Conservation (phyloP, 1,140 invertebrate species). For the Caerostris darwini region DNA sequence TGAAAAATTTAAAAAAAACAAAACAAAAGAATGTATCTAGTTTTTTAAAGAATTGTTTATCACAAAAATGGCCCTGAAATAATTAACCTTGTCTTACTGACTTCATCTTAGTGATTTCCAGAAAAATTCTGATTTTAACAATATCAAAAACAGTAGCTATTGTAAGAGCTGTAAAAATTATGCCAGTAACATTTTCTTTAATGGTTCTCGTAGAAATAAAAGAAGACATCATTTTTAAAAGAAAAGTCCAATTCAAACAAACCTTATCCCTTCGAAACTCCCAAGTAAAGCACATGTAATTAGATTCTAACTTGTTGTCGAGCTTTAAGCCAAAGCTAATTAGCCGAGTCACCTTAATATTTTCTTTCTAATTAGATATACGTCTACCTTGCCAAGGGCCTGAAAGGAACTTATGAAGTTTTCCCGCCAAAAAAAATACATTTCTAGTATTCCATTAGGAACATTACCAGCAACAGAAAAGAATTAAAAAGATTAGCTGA, state of each 20-base stretch:
- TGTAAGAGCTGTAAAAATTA: no score
- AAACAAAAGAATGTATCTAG: no score
- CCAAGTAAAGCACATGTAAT: not conserved
- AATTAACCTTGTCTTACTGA: no score
- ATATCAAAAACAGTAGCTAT: no score
- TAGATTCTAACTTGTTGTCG: conserved; percentile 4
- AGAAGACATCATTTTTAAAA: not conserved
- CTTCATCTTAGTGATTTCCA: no score
- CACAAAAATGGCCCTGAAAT: no score
- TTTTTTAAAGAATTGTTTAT: no score
- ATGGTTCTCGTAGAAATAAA: no score
- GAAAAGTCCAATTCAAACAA: not conserved
- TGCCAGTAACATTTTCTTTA: no score
- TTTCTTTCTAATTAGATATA: not conserved
- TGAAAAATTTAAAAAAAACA: no score
- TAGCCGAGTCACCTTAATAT: not conserved
- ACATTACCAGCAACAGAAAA: not conserved
- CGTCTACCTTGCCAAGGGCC: not conserved
- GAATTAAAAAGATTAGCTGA: conserved; percentile 3
- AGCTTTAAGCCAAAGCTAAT: conserved; percentile 10
- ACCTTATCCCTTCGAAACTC: not conserved
- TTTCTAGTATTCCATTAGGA: not conserved
- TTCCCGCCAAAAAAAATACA: not conserved
- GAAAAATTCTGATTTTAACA: no score
- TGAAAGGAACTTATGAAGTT: not conserved